Evolutionary conservation across 2,888 invertebrate species (phyloP).

Genomic region (Drosophila affinis): DNA sequence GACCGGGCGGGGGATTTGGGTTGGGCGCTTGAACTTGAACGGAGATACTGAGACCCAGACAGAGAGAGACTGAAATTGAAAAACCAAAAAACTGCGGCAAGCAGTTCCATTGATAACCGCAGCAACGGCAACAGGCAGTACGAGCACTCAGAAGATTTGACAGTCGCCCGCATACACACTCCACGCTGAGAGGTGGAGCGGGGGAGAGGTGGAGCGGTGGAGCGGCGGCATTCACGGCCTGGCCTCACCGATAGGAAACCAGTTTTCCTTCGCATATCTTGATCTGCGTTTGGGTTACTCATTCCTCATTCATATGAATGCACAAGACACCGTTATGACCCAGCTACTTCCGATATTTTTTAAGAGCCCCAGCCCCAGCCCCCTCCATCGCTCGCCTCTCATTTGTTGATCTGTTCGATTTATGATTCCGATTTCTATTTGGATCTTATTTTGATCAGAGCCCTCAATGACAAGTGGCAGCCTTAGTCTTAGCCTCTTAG

Average conservation of each 20-base stretch:
- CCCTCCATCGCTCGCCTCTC: conserved; percentile 2
- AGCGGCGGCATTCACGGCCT: conserved; percentile 25
- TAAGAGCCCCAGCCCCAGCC: too few species aligned
- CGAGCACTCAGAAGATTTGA: conserved; percentile 51
- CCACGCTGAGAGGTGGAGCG: not conserved
- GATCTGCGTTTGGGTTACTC: conserved; percentile 29
- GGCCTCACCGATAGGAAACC: conserved; percentile 51
- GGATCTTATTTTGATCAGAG: not conserved
- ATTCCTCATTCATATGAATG: conserved; percentile 40
- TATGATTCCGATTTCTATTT: conserved; percentile 28
- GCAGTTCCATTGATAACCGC: conserved; percentile 3
- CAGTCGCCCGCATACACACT: conserved; percentile 62
- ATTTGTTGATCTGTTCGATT: conserved; percentile 34
- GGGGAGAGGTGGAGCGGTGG: not conserved
- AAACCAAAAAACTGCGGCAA: conserved; percentile 50
- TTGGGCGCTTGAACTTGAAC: conserved; percentile 77
- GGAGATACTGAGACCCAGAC: conserved; percentile 24
- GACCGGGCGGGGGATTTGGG: conserved; percentile 55
- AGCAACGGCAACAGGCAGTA: not conserved
- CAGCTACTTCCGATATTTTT: conserved; percentile 30
- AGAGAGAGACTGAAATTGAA: conserved; percentile 64
- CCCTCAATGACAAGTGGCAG: conserved; percentile 33
- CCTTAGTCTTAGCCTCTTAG: conserved; percentile 33
- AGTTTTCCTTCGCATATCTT: conserved; percentile 68
- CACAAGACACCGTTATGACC: conserved; percentile 36